Base-by-base conservation (phyloP, 1,140 invertebrate species). In the Campodea augens region DNA sequence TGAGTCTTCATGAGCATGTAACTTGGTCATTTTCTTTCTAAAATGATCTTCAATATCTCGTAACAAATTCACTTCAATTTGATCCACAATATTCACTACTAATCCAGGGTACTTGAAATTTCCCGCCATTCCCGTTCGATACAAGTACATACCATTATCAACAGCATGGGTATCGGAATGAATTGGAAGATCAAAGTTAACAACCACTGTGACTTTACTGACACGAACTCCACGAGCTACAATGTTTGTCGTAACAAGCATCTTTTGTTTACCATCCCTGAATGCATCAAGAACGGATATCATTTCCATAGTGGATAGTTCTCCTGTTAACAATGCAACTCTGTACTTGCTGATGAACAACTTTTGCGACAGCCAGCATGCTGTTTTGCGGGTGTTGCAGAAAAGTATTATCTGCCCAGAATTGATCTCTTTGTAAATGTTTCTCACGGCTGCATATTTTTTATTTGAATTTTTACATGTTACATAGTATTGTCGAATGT, bases 371-470 rank as follows among this genome's bases (percentile, higher is more conserved):
- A 98, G 62, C 88, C 89, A 96, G 45, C 69, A 64, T 5, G 92
- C 92, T 43, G 83, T 90, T 64, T 75, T 81, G 53, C 82, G 74
- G 3, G 90, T 96, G 56, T 91, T 87, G 68, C 92, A 98, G 65
- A 99, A 99, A 57, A 99, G 97, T 56, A 98, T 98, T 1, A 89
- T 87, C 67, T 98, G 92, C 5, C 92, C 93, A 54, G 98, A 84
- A 21, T 88, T 88, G 38, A 98, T 82, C 21, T 82, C 78, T 36
- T 88, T 86, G 68, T 98, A 99, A 55, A 99, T 93, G 58, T 96
- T 96, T 38, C 81, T 78, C 50, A 99, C 78, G 5, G 92, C 89
- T 55, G 69, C 70, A 63, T 95, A 98, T 65, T 98, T 98, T 5
- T 69, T 65, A 37, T 66, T 59, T 51, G 78, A 74, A 55, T 68